These are phyloP conservation scores for Prunella himalayana DNA, from an alignment of 2,113 vertebrate genomes.

Conservation along the genomic window DNA sequence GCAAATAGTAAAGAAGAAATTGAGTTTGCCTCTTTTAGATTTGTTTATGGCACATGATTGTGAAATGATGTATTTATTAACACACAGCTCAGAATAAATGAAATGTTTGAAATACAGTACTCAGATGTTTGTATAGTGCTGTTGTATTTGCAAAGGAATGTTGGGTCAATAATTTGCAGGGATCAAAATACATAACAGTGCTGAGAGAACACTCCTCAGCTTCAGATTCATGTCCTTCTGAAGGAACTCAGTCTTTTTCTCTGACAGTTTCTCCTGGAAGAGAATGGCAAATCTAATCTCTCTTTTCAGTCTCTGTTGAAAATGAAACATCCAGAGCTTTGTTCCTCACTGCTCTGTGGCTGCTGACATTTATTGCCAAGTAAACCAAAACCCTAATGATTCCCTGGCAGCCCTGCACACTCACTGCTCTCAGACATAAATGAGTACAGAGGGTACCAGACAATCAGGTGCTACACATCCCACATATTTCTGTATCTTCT, in stretches of 20 bases:
- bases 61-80: neutral
- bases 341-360: neutral
- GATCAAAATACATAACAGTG: neutral
- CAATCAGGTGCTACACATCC: neutral
- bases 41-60: neutral
- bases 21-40: neutral
- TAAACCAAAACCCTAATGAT: neutral
- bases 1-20: neutral
- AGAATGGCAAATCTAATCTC: neutral
- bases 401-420: neutral
- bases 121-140: neutral
- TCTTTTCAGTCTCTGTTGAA: neutral
- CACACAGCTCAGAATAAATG: neutral
- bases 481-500: neutral
- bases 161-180: neutral
- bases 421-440: neutral
- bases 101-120: neutral
- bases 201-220: neutral
- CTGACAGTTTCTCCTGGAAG: neutral
- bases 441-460: neutral
- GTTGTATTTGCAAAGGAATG: neutral
- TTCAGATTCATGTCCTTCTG: neutral
- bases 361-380: neutral
- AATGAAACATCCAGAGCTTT: neutral
- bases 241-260: neutral